Percentiles rank a stretch among this genome's conserved stretches.
These are phyloP conservation scores for Cynocephalus volans DNA, from an alignment of 2,113 vertebrate species.

Conservation along the genomic window DNA sequence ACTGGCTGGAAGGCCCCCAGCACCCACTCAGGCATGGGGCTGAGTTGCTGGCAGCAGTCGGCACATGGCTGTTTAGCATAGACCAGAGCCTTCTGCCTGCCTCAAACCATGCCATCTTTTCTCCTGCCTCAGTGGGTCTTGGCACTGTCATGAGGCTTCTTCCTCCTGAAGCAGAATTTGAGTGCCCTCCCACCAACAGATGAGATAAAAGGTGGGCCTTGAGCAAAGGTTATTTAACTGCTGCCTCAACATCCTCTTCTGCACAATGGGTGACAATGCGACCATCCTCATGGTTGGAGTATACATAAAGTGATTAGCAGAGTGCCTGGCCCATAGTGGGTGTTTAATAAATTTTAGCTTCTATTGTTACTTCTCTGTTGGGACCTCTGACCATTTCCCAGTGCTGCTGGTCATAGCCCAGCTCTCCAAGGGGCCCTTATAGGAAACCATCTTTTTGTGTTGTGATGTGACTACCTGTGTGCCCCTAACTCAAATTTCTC, in stretches of 20 bases:
- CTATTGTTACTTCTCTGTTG: neutral
- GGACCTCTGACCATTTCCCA: neutral
- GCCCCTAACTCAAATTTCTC: neutral
- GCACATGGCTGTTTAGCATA: neutral
- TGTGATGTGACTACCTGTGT: neutral
- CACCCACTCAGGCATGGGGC: slow-evolving; percentile 47
- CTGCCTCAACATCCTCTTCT: slow-evolving; percentile 39
- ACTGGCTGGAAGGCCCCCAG: slow-evolving; percentile 74
- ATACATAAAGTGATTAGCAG: neutral
- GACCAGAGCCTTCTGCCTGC: neutral
- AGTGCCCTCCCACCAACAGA: neutral
- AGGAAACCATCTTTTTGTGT: neutral
- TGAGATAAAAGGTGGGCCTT: neutral
- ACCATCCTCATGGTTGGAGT: neutral
- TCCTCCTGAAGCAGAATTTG: neutral
- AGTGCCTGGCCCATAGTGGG: neutral
- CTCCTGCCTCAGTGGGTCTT: neutral
- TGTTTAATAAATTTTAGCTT: neutral
- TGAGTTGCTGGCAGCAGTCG: neutral
- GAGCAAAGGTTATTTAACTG: neutral
- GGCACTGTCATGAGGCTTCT: neutral
- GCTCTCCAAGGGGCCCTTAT: neutral
- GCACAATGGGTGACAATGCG: neutral
- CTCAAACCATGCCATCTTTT: neutral
- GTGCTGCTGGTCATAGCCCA: neutral